Evolutionary conservation across 2,797 vertebrate species (phyloP), one percentile per base, ranked within the genome.

Genomic region (Galaxias olidus): DNA sequence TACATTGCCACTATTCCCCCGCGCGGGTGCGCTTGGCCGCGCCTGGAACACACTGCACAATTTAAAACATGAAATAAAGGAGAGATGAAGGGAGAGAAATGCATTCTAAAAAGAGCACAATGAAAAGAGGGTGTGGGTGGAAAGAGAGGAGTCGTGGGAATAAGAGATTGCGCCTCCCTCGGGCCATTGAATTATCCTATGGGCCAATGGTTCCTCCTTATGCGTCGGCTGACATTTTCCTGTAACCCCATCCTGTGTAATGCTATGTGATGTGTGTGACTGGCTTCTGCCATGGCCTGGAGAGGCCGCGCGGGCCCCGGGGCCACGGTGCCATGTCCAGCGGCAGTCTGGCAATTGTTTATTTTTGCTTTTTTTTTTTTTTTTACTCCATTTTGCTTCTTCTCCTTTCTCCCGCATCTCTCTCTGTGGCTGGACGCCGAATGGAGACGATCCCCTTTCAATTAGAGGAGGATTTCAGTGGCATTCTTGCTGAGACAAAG

Each of bases 91-190:
- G 17, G 58, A 19, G 59, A 48, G 20, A 66, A 73, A 73, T 74
- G 75, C 67, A 76, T 84, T 82, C 54, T 50, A 76, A 79, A 80
- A 89, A 81, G 30, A 30, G 30, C 83, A 88, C 87, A 89, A 87
- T 88, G 85, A 87, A 82, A 86, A 88, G 80, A 89, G 88, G 83
- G 87, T 79, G 89, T 90, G 89, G 89, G 90, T 87, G 87, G 90
- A 90, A 90, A 91, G 84, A 78, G 84, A 88, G 90, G 91, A 91
- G 88, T 91, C 89, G 89, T 91, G 90, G 91, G 91, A 91, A 91
- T 87, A 89, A 79, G 88, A 88, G 87, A 91, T 87, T 86, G 89
- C 89, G 82, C 84, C 81, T 85, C 87, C 91, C 88, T 78, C 74
- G 72, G 92, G 91, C 88, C 77, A 88, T 88, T 77, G 78, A 91